Evolutionary conservation across 2,888 invertebrate species (phyloP), one percentile per base, ranked within the genome.

Genomic region (Euspilapteryx auroguttella): DNA sequence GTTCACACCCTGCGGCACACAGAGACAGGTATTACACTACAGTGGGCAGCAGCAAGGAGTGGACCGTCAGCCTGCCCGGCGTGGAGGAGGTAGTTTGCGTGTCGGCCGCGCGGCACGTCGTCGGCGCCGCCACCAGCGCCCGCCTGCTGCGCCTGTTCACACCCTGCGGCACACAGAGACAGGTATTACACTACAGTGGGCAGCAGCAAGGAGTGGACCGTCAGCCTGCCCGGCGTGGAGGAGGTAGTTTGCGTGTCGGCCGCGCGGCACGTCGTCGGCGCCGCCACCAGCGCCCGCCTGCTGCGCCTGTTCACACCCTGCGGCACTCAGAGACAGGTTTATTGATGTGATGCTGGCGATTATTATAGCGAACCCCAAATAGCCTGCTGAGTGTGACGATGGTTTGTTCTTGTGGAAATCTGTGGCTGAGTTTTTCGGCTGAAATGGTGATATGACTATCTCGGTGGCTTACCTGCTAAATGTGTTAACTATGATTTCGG

Each of bases 1-100:
- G 3, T 95, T 87, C 58, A 88, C 89, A 4, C 75, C 89, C 8
- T 84, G 87, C 61, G 98, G 98, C 25, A 85, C 90, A 0, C 97
- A 98, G 68, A 80, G 86, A 45, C 88, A 89, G 49, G 71, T 73
- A 26, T 14, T 4, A n/a, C n/a, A n/a, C n/a, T 29, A 29, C 22
- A 14, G 10, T 13, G 14, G n/a, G 13, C 25, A 5, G 5, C 8
- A 20, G 20, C 8, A 20, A 7, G 9, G 20, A 20, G 20, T 7
- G 20, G n/a, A n/a, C n/a, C n/a, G n/a, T n/a, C n/a, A n/a, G n/a
- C n/a, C n/a, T n/a, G n/a, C n/a, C n/a, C n/a, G n/a, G n/a, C n/a
- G n/a, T n/a, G n/a, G n/a, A n/a, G n/a, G n/a, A n/a, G n/a, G n/a
- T n/a, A n/a, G n/a, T n/a, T n/a, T n/a, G n/a, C n/a, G n/a, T n/a